phyloP scores from a whole-genome alignment of 2,113 vertebrate species.

The Coptodon bakossiorum region DNA sequence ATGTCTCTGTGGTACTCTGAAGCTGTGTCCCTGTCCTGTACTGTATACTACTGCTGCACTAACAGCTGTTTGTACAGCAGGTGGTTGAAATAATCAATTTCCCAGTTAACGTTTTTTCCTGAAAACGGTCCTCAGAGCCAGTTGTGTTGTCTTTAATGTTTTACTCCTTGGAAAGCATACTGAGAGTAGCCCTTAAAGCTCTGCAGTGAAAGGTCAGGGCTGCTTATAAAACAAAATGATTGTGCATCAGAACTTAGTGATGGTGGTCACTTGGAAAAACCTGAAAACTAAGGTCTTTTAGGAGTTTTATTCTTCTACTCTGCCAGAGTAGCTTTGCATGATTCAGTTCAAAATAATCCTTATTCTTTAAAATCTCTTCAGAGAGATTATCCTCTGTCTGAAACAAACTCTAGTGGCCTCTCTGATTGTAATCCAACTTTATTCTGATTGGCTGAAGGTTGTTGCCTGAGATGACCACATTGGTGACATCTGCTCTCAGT shows the following conservation, averaged over 20 bases:
- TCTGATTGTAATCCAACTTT: background rate
- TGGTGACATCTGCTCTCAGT: background rate
- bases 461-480: background rate
- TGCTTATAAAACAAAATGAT: background rate
- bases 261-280: background rate
- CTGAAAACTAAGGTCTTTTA: background rate
- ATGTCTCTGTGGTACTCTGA: background rate
- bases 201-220: background rate
- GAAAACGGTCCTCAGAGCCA: background rate
- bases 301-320: background rate
- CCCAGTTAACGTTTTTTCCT: background rate
- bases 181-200: background rate
- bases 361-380: background rate
- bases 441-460: background rate
- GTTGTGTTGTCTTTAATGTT: background rate
- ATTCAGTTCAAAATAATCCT: background rate
- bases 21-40: constrained; percentile 23
- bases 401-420: background rate
- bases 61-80: background rate
- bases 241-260: background rate
- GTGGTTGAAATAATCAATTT: background rate
- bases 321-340: background rate
- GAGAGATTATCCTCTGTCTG: background rate
- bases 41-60: background rate
- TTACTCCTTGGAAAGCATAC: background rate